phyloP scores from a whole-genome alignment of 1,140 invertebrate species.

The Drosophila pallidifrons region DNA sequence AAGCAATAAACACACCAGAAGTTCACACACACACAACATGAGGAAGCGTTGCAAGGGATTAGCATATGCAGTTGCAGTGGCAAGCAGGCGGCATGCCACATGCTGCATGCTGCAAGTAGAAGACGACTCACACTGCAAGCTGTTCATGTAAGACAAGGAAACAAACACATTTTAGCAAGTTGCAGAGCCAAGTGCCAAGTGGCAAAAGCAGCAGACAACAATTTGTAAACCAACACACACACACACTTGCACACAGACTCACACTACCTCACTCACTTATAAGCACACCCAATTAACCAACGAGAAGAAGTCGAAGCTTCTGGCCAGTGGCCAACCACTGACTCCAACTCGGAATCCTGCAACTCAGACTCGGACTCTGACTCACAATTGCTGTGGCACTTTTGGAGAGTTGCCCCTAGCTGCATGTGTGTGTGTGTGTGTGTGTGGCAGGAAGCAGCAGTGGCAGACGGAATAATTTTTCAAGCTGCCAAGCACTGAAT shows the following conservation, averaged over 20 bases:
- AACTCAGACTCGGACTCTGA: too few species aligned
- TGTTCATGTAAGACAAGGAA: slow-evolving; percentile 26
- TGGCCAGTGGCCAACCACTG: slow-evolving; percentile 27
- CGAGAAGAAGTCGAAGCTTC: slow-evolving; percentile 11
- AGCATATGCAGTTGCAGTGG: slow-evolving; percentile 24
- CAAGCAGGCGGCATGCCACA: slow-evolving; percentile 18
- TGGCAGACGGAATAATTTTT: slow-evolving; percentile 61
- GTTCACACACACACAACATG: slow-evolving; percentile 22
- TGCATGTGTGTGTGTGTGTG: background rate
- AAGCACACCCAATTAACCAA: slow-evolving; percentile 54
- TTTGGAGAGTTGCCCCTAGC: slow-evolving; percentile 14
- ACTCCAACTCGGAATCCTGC: slow-evolving; percentile 5
- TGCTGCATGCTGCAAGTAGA: slow-evolving; percentile 41
- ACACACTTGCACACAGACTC: background rate
- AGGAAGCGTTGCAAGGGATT: slow-evolving; percentile 13
- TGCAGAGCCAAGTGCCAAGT: slow-evolving; percentile 9
- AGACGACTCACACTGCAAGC: slow-evolving; percentile 18
- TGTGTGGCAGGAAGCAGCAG: slow-evolving; percentile 5
- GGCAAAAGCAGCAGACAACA: slow-evolving; percentile 38
- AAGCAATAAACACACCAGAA: slow-evolving; percentile 49
- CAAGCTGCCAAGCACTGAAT: slow-evolving; percentile 60
- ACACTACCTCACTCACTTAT: slow-evolving; percentile 2
- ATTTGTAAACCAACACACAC: slow-evolving; percentile 54
- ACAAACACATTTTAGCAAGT: slow-evolving; percentile 29
- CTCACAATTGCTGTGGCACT: slow-evolving; percentile 11